Percentiles rank a stretch among this genome's conserved stretches.
These are phyloP conservation scores for Baronia brevicornis DNA, from an alignment of 2,888 invertebrate species.

Conservation along the genomic window DNA sequence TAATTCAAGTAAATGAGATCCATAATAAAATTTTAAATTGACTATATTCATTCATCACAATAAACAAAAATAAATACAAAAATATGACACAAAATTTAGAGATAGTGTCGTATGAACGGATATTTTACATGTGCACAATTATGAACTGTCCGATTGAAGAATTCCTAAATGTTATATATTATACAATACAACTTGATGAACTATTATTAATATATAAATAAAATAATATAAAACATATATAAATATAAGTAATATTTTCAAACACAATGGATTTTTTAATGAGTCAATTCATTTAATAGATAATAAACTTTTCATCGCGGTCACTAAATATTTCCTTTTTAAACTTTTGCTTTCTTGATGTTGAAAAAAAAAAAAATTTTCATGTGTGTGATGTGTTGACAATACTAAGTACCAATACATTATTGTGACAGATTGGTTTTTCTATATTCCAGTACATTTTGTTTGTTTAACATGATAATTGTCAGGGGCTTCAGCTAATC, in stretches of 20 bases:
- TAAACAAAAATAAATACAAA: conserved; percentile 57
- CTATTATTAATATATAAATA: no score
- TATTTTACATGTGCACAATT: conserved; percentile 6
- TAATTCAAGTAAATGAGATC: conserved; percentile 16
- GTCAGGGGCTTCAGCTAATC: no score
- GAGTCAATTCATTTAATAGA: conserved; percentile 3
- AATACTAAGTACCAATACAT: no score
- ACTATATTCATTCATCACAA: conserved; percentile 50
- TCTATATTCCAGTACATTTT: no score
- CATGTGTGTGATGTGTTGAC: not conserved
- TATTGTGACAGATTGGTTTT: no score
- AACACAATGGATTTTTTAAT: no score
- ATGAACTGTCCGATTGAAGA: conserved; percentile 1
- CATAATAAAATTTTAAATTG: conserved; percentile 37
- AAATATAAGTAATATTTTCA: no score
- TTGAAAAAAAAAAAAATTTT: not conserved
- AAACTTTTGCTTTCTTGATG: no score
- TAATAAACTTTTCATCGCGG: conserved; percentile 22
- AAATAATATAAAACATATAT: no score
- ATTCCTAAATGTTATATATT: not conserved
- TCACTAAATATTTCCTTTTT: no score
- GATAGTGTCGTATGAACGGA: conserved; percentile 15
- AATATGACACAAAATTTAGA: conserved; percentile 38
- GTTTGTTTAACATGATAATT: no score
- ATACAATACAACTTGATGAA: conserved; percentile 7